Base-by-base conservation (phyloP, 2,888 invertebrate species). In the Agonopterix subpropinquella region DNA sequence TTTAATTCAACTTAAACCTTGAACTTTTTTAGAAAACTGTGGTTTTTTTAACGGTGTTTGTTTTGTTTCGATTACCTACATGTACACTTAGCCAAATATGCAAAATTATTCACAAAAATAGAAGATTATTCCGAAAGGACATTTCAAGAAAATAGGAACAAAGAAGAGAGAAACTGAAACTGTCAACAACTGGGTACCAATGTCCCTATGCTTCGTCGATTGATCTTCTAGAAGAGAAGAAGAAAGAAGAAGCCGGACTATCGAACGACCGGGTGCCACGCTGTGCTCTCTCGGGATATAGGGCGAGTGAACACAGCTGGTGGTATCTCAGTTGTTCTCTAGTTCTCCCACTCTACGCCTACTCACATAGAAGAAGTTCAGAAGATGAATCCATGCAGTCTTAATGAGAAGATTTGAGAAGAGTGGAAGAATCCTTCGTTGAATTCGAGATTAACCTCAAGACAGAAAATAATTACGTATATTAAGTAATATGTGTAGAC, bases 241-340 rank as follows among this genome's bases (percentile, higher is more conserved):
- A 39, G 48, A 46, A 45, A 50, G 47, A 50, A 51, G 45, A 44
- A 4, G 62, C 48, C 66, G 69, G 80, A 62, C 87, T 89, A 89
- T 89, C 85, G 91, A 91, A 92, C 92, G 90, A 90, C 94, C 93
- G 97, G 97, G 96, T 95, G 94, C 96, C 97, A 96, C 96, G 94
- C 96, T 96, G 97, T 94, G 97, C 95, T 97, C 95, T 92, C 97
- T 95, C 92, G 83, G 93, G 91, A 89, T 85, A 71, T 61, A 83
- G 86, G 82, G 88, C 89, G 91, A 95, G 96, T 96, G 96, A 97
- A 97, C 96, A 96, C 96, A 97, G 96, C 96, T 96, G 96, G 96
- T 96, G 96, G 96, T 97, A 96, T 96, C 96, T 96, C 96, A 96
- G 96, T 96, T 89, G 90, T 91, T 91, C 89, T 85, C 76, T 89